These are phyloP conservation scores for Archilochus colubris DNA, from an alignment of 2,113 vertebrate genomes.

Conservation along the genomic window DNA sequence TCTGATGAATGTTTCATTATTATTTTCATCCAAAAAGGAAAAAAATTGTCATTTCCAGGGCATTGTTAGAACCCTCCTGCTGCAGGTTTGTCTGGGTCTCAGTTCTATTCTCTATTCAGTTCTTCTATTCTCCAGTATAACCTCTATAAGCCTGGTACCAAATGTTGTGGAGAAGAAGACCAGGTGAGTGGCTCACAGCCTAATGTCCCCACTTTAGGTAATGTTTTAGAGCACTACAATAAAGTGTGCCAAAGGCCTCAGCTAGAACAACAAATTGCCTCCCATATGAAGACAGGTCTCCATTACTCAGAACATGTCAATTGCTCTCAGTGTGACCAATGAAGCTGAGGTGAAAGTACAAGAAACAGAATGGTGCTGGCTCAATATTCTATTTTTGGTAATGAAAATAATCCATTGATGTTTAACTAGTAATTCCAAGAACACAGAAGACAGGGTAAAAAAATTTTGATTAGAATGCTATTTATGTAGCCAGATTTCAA, in stretches of 20 bases:
- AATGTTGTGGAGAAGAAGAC: background rate
- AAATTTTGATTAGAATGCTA: background rate
- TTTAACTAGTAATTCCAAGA: constrained; percentile 43
- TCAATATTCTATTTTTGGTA: constrained; percentile 34
- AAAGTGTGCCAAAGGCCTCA: background rate
- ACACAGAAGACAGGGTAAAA: constrained; percentile 15
- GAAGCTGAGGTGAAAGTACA: background rate
- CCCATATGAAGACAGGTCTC: background rate
- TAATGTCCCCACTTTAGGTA: background rate
- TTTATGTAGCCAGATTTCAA: constrained; percentile 58
- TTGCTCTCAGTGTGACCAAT: background rate
- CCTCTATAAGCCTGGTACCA: background rate
- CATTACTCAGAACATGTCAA: constrained; percentile 15
- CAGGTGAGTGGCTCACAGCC: background rate
- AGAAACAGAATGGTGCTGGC: background rate
- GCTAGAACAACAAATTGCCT: constrained; percentile 12
- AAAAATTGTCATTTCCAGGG: background rate
- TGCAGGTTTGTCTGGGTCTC: background rate
- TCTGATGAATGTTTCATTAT: constrained; percentile 16
- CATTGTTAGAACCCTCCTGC: background rate
- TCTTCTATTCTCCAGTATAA: background rate
- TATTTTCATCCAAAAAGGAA: background rate
- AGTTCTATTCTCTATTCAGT: no score
- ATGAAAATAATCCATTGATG: constrained; percentile 38
- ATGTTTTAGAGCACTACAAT: background rate